These are phyloP conservation scores for Pongo pygmaeus DNA, from an alignment of 2,113 vertebrate species.

Conservation along the genomic window DNA sequence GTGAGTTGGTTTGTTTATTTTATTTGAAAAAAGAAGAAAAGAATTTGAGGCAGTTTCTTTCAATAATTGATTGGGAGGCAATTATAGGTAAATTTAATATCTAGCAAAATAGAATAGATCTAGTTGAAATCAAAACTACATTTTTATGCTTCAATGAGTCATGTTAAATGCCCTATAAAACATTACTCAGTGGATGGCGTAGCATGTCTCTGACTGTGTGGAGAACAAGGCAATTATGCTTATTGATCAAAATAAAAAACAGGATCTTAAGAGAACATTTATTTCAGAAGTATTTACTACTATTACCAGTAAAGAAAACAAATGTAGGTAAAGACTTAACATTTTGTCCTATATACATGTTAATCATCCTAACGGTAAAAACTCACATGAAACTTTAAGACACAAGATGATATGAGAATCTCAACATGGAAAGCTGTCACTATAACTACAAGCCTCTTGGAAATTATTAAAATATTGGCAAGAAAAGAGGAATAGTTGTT, in stretches of 20 bases:
- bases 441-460: conserved; percentile 71
- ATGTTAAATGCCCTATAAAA: background rate
- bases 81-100: background rate
- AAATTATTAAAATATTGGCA: conserved; percentile 57
- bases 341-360: conserved; percentile 73
- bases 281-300: conserved; percentile 54
- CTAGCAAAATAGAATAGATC: background rate
- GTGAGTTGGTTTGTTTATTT: background rate
- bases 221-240: background rate
- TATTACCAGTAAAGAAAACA: conserved; percentile 57
- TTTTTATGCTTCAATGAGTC: background rate
- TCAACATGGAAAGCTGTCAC: conserved; percentile 67
- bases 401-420: conserved; percentile 61
- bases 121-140: background rate
- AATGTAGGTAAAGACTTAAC: conserved; percentile 34
- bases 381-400: conserved; percentile 60
- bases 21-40: background rate
- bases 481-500: conserved; percentile 35
- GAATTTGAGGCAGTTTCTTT: background rate
- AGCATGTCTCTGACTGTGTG: background rate
- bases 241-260: background rate
- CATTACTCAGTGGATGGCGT: background rate
- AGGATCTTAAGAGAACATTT: conserved; percentile 56
- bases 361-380: conserved; percentile 62
- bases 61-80: background rate